These are phyloP conservation scores for Spondyliosoma cantharus DNA, from an alignment of 2,797 vertebrate species.

Conservation along the genomic window DNA sequence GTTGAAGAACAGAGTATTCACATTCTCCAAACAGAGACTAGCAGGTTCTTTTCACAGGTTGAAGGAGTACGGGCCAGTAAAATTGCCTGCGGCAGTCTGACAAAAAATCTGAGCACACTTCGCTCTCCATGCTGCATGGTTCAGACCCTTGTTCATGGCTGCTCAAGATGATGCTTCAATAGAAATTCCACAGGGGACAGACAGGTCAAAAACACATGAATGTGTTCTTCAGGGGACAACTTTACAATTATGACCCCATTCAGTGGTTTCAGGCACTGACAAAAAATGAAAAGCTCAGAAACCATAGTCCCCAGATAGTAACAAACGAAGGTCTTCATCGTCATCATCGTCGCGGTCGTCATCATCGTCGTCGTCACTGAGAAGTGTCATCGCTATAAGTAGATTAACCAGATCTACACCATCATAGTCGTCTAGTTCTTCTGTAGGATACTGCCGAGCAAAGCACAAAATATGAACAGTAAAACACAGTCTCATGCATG, in stretches of 20 bases:
- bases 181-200: conserved; percentile 10
- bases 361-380: conserved; percentile 35
- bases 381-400: conserved; percentile 78
- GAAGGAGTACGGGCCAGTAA: conserved; percentile 5
- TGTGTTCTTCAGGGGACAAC: conserved; percentile 13
- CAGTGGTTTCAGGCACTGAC: conserved; percentile 40
- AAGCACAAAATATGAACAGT: background rate
- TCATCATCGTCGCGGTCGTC: conserved; percentile 52
- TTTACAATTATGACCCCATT: background rate
- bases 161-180: conserved; percentile 5
- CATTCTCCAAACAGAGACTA: background rate
- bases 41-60: conserved; percentile 10
- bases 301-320: conserved; percentile 54
- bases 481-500: background rate
- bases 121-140: background rate
- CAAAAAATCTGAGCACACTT: conserved; percentile 7
- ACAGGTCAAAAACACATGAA: conserved; percentile 19
- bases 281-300: conserved; percentile 53
- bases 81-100: conserved; percentile 8
- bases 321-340: conserved; percentile 51
- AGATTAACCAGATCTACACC: conserved; percentile 78
- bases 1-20: background rate
- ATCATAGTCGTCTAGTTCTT: conserved; percentile 72
- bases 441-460: conserved; percentile 62
- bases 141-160: background rate